These are phyloP conservation scores for Lomographa bimaculata DNA, from an alignment of 2,888 invertebrate species.

Conservation along the genomic window DNA sequence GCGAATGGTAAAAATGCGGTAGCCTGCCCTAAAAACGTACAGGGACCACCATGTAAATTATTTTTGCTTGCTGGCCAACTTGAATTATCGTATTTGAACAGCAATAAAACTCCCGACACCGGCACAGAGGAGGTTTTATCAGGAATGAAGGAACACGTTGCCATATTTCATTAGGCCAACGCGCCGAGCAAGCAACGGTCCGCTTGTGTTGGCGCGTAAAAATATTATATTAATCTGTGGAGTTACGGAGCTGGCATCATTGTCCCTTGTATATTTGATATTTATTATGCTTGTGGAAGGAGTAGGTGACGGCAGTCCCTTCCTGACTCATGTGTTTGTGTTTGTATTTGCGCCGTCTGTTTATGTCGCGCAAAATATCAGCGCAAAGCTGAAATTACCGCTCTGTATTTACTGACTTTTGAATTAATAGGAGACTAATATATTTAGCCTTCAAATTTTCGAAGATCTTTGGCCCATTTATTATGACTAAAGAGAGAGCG, in stretches of 20 bases:
- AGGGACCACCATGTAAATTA: slow-evolving; percentile 76
- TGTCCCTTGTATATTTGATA: slow-evolving; percentile 61
- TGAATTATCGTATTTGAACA: slow-evolving; percentile 70
- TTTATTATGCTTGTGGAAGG: slow-evolving; percentile 59
- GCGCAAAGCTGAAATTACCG: slow-evolving; percentile 28
- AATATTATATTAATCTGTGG: slow-evolving; percentile 75
- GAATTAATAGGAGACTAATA: no score
- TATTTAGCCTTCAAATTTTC: no score
- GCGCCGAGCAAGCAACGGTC: slow-evolving; percentile 39
- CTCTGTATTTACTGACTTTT: slow-evolving; percentile 2
- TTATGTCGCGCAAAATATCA: slow-evolving; percentile 38
- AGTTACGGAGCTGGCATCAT: slow-evolving; percentile 65
- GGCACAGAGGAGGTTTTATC: slow-evolving; percentile 69
- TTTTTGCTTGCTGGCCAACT: slow-evolving; percentile 62
- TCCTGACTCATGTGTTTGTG: slow-evolving; percentile 49
- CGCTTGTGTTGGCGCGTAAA: slow-evolving; percentile 67
- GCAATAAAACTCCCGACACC: slow-evolving; percentile 69
- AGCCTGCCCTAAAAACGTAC: slow-evolving; percentile 59
- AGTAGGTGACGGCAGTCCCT: slow-evolving; percentile 52
- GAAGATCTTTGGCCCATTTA: no score
- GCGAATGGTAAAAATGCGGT: slow-evolving; percentile 60
- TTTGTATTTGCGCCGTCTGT: slow-evolving; percentile 53
- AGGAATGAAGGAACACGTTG: slow-evolving; percentile 70
- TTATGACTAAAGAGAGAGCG: neutral
- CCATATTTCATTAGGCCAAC: slow-evolving; percentile 75